phyloP scores from a whole-genome alignment of 2,888 invertebrate genomes.

The Amphipoea lucens region DNA sequence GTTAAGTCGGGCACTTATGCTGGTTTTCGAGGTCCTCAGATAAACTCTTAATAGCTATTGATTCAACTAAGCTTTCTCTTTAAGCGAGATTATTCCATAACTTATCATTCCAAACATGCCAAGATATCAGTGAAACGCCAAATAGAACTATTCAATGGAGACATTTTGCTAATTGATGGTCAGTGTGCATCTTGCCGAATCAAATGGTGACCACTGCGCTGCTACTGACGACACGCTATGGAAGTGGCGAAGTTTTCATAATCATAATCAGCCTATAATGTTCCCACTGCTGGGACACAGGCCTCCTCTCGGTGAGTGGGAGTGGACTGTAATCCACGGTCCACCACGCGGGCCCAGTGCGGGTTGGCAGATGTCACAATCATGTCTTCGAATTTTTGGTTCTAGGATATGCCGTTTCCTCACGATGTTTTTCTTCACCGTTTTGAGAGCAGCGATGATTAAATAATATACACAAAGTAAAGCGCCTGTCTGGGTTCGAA shows the following conservation, averaged over 20 bases:
- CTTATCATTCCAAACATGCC: neutral
- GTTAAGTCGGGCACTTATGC: conserved; percentile 52
- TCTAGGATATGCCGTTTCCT: too few relatives aligned
- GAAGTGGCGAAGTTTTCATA: neutral
- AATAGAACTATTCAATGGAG: neutral
- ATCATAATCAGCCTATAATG: too few relatives aligned
- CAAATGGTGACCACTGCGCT: neutral
- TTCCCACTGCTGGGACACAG: too few relatives aligned
- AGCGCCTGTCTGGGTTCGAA: too few relatives aligned
- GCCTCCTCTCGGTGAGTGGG: too few relatives aligned
- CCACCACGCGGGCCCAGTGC: too few relatives aligned
- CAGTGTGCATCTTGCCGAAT: neutral
- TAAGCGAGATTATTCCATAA: neutral
- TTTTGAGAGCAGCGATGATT: too few relatives aligned
- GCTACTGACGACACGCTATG: neutral
- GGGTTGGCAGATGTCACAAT: too few relatives aligned
- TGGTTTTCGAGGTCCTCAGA: neutral
- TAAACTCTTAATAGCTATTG: neutral
- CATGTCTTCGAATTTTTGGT: too few relatives aligned
- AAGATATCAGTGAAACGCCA: neutral
- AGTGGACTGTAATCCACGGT: too few relatives aligned
- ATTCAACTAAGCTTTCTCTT: neutral
- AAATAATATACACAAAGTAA: too few relatives aligned
- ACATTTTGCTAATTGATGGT: neutral
- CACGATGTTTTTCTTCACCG: too few relatives aligned